Base-by-base conservation (phyloP, 2,797 vertebrate genomes). In the Gadopsis marmoratus region DNA sequence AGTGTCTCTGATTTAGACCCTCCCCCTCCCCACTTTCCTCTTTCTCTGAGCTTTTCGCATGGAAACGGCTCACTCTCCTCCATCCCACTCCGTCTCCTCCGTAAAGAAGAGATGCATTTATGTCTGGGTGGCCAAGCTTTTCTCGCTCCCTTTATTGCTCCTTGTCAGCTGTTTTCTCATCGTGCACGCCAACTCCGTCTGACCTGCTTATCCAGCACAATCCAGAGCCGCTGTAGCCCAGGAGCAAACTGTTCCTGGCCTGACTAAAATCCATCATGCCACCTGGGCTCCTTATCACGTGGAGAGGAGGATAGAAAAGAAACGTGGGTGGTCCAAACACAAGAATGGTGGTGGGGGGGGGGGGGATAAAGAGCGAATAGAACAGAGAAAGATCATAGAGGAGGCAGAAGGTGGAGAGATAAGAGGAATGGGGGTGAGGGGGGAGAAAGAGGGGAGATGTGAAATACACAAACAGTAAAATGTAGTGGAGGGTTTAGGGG, bases 181-280 rank as follows among this genome's bases (percentile, higher is more conserved):
- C 33, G 21, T 56, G 62, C 54, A 31, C 65, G 3, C 71, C 54
- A 23, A 68, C 79, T 78, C 78, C 74, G 29, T 72, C 80, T 74
- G 86, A 91, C 87, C 86, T 85, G 86, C 91, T 93, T 87, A 93
- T 91, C 86, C 88, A 80, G 88, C 83, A 83, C 35, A 31, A 88
- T 88, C 76, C 65, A 14, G 72, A 59, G 82, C 68, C 29, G 29
- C 66, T 16, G 71, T 33, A 61, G 77, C 87, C 84, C 29, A 17
- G 51, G 77, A 86, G 76, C 74, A 85, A 82, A 86, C 84, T 55
- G 79, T 79, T 68, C 81, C 82, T 3, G 64, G 66, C 72, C 50
- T 8, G 8, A 63, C 59, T 76, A 82, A 88, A 87, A 91, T 93
- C 83, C 70, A 86, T 91, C 87, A 91, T 14, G 54, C 79, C 79